Base-by-base conservation (phyloP, 2,797 vertebrate genomes). In the Loris lydekkerianus region DNA sequence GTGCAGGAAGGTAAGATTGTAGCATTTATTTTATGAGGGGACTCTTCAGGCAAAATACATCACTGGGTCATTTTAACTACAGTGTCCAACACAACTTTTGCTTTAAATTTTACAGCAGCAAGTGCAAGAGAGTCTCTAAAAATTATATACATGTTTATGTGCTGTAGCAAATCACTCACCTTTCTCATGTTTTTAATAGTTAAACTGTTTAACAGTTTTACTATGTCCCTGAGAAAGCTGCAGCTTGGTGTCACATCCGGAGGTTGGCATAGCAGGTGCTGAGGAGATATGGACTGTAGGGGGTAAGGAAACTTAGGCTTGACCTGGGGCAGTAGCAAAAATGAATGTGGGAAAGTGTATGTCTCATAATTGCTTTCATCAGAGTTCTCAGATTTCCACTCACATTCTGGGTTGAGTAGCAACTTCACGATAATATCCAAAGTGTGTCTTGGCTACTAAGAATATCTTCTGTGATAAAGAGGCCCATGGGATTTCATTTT, bases 11-110 rank as follows among this genome's bases (percentile, higher is more conserved):
- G 37, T 56, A 86, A 31, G 43, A 69, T 27, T 27, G 23, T 49
- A 86, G 43, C 37, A 43, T 93, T 78, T 27, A 72, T 80, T 96
- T 94, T 95, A 96, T 60, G 56, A 94, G 60, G 34, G 14, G 27
- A 91, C 15, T 18, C 31, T 92, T 94, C 37, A 75, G 43, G 89
- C 90, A 76, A 27, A 69, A 61, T 80, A 43, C n/a, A 72, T 96
- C 80, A 92, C 43, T n/a, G 5, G 23, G 63, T 78, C 78, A 82
- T 90, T 75, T 94, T 93, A 94, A 89, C 53, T 63, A 9, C 56
- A 63, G 9, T 53, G 11, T 93, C 73, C 78, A 43, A 84, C 5
- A 43, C 7, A 83, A 73, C 40, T 43, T 61, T 53, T 49, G 65
- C 58, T 81, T 27, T n/a, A 85, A 87, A 77, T 83, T 89, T 87